Base-by-base conservation (phyloP, 2,113 vertebrate species). In the Urocynchramus pylzowi region DNA sequence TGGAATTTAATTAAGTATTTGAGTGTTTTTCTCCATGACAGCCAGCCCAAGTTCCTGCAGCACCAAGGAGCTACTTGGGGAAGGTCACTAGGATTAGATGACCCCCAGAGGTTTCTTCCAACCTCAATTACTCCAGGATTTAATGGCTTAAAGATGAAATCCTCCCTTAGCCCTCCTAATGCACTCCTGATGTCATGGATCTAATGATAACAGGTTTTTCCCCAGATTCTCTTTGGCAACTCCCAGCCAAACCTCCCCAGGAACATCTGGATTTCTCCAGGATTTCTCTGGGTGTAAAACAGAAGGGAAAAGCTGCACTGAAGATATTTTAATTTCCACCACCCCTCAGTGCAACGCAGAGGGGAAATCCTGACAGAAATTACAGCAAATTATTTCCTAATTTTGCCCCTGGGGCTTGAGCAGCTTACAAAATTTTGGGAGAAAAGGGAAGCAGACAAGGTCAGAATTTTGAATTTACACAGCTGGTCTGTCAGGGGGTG, bases 91-190 rank as follows among this genome's bases (percentile, higher is more conserved):
- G 75, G 94, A 96, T 94, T 93, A 84, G 47, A 4, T 70, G 88
- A 94, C 90, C 88, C 84, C 82, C 74, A 93, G 64, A 90, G 65
- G 88, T 93, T 85, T 84, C 60, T 75, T 37, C 85, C 90, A 91
- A 67, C 44, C 35, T 75, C 68, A 90, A 87, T 87, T 84, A 74
- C 82, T 89, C 42, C 17, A 78, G 93, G 93, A 87, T 90, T 95
- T 84, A 89, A 70, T 63, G 78, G 87, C 69, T 97, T 91, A 96
- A 54, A 39, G 78, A 68, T 10, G 3, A 91, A 94, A 95, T 87
- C 65, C 75, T 64, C 42, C 76, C 91, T 96, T 27, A 93, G 83
- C 73, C 87, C 67, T 79, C 63, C 33, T 90, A 92, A 86, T 54
- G 33, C 77, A 67, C 47, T 93, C 93, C 90, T 93, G 87, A 84